Conservation (phyloP, 2,113 vertebrate genomes). For the Cheirogaleus medius region DNA sequence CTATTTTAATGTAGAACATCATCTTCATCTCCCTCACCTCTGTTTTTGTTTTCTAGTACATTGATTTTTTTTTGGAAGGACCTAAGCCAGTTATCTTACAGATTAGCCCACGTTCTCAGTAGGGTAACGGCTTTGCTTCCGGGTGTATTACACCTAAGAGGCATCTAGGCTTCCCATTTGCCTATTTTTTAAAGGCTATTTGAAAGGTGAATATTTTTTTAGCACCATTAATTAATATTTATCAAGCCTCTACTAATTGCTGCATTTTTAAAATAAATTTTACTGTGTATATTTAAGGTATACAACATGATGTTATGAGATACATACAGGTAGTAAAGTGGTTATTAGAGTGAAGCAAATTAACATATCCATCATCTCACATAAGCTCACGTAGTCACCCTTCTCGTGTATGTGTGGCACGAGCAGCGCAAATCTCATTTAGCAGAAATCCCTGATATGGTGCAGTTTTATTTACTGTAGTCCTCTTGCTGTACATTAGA, state of each 20-base stretch:
- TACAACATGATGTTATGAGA: not conserved
- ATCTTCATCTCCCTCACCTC: not conserved
- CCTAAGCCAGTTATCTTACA: not conserved
- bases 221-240: not conserved
- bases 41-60: not conserved
- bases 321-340: not conserved
- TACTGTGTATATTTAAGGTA: not conserved
- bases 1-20: not conserved
- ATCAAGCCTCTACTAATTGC: conserved; percentile 1
- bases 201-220: conserved; percentile 33
- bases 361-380: not conserved
- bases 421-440: not conserved
- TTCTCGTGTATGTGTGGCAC: not conserved
- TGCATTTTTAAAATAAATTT: not conserved
- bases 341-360: not conserved
- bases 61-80: not conserved
- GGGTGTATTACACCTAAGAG: not conserved
- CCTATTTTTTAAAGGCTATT: not conserved
- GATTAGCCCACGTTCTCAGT: not conserved
- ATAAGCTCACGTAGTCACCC: not conserved
- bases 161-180: not conserved
- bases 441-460: not conserved
- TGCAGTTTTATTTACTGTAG: not conserved
- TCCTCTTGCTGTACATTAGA: not conserved
- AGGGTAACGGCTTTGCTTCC: not conserved